phyloP scores from a whole-genome alignment of 30 jellyfish, hydroid and myxozoan species.

The Rhopilema esculentum region DNA sequence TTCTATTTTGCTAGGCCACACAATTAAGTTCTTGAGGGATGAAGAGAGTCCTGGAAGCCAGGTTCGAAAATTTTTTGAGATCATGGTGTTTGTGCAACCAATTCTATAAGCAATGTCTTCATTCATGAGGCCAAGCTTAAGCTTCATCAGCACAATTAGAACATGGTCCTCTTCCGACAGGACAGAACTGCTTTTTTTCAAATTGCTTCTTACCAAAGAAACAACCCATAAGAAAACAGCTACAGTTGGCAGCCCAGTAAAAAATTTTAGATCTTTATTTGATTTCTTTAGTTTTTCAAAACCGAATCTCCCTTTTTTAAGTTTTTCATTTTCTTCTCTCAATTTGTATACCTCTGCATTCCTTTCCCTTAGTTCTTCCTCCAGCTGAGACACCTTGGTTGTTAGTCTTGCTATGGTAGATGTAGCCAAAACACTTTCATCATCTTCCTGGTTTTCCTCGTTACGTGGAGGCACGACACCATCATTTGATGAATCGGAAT shows the following conservation, averaged over 20 bases:
- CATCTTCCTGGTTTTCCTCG: background rate
- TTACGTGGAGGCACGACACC: background rate
- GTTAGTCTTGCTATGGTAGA: background rate
- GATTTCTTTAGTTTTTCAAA: background rate
- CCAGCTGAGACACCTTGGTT: background rate
- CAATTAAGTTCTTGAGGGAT: too few species aligned
- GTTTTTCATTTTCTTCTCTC: background rate
- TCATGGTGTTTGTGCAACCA: too few species aligned
- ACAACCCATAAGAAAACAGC: background rate
- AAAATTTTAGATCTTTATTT: background rate
- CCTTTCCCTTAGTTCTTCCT: background rate
- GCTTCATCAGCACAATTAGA: too few species aligned
- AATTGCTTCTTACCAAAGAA: background rate
- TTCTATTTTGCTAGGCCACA: background rate
- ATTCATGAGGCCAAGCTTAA: too few species aligned
- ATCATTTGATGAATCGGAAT: background rate
- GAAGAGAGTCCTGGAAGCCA: too few species aligned
- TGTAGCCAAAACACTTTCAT: background rate
- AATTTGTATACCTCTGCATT: background rate
- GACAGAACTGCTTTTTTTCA: background rate
- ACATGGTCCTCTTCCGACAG: background rate
- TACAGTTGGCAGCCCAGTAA: background rate
- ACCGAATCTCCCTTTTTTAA: background rate
- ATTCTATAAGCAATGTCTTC: too few species aligned
- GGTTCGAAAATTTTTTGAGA: too few species aligned